Conservation (phyloP, 2,888 invertebrate species). For the Emmelina monodactyla region DNA sequence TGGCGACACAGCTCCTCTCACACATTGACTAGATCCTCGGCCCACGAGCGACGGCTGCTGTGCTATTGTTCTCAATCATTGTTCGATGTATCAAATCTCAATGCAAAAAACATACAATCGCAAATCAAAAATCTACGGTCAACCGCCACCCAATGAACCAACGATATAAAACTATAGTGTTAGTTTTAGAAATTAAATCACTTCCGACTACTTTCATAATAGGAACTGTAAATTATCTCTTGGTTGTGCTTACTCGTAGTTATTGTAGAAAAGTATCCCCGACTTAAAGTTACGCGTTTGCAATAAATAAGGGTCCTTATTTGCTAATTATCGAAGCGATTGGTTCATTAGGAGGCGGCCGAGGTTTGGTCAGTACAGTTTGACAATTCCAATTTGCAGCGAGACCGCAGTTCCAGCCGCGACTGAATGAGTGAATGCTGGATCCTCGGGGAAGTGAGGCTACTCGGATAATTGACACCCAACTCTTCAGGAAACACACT, state of each 20-base stretch:
- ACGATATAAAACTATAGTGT: conserved; percentile 26
- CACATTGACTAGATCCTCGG: conserved; percentile 24
- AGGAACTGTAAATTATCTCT: conserved; percentile 55
- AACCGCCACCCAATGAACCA: conserved; percentile 30
- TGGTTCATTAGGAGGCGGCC: conserved; percentile 33
- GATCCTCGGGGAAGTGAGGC: conserved; percentile 31
- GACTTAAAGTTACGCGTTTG: too few species aligned
- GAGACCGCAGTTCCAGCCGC: too few species aligned
- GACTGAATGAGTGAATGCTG: background rate
- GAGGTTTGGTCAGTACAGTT: conserved; percentile 31
- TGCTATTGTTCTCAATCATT: conserved; percentile 23
- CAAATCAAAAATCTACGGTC: conserved; percentile 16
- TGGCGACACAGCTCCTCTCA: conserved; percentile 10
- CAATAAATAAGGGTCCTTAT: conserved; percentile 16
- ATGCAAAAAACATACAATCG: conserved; percentile 23
- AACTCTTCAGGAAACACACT: too few species aligned
- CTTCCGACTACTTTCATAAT: conserved; percentile 32
- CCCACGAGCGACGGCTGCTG: conserved; percentile 25
- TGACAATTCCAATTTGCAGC: conserved; percentile 31
- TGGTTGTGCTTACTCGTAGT: conserved; percentile 17
- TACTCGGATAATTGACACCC: conserved; percentile 46
- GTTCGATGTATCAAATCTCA: conserved; percentile 38
- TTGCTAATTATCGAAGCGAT: conserved; percentile 21
- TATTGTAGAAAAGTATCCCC: conserved; percentile 30
- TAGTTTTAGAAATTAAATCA: conserved; percentile 35